phyloP scores from a whole-genome alignment of 2,888 invertebrate genomes.

The Sepioteuthis lessoniana region DNA sequence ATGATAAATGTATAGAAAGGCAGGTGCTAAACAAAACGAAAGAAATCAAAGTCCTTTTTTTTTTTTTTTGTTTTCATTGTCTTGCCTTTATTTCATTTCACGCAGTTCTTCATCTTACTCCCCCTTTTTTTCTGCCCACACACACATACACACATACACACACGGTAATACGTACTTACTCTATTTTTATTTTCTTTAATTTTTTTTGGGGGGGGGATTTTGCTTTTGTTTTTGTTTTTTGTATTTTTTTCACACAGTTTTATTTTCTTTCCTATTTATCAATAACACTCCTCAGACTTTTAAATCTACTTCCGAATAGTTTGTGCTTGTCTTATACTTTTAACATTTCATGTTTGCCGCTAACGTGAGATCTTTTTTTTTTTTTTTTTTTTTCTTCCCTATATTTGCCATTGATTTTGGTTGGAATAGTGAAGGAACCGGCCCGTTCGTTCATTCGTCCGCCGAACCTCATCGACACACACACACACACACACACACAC shows the following conservation, averaged over 20 bases:
- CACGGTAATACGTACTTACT: no score
- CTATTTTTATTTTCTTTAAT: no score
- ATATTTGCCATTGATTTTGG: background rate
- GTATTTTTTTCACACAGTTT: no score
- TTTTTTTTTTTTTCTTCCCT: background rate
- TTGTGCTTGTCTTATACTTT: background rate
- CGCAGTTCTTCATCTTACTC: no score
- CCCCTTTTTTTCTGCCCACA: no score
- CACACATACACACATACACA: no score
- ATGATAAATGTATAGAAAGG: background rate
- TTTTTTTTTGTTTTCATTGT: no score
- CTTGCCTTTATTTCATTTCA: background rate
- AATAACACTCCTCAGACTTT: background rate
- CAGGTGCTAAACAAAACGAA: background rate
- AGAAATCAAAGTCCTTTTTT: no score
- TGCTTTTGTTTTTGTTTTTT: no score
- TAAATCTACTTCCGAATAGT: background rate
- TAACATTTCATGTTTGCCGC: background rate
- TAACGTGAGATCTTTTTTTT: background rate
- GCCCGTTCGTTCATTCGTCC: background rate
- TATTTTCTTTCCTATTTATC: background rate
- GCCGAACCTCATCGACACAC: background rate
- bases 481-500: no score
- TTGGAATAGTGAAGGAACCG: background rate
- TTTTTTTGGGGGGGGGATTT: no score